Conservation (phyloP, 2,797 vertebrate species). For the Nothura maculosa region DNA sequence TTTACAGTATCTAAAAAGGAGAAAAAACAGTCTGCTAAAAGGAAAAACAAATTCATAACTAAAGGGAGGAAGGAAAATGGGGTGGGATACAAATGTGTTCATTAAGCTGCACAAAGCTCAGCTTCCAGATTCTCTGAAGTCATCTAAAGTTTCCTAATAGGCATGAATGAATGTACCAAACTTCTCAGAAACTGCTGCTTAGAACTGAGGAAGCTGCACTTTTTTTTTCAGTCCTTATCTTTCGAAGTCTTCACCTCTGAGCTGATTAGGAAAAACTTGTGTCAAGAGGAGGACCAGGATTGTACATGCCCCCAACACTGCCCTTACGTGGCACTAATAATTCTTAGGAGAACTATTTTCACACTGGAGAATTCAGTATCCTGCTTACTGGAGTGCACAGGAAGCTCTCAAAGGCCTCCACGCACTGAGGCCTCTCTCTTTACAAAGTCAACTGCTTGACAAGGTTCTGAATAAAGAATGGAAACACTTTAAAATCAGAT, state of each 20-base stretch:
- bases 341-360: too few relatives aligned
- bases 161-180: background rate
- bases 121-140: background rate
- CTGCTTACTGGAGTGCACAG: rapidly evolving
- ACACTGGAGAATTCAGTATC: too few relatives aligned
- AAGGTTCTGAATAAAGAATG: background rate
- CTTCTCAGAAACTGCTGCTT: background rate
- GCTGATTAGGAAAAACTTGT: background rate
- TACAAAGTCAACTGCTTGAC: background rate
- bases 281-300: background rate
- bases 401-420: background rate
- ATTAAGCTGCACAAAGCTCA: constrained; percentile 23
- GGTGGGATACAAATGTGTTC: constrained; percentile 48
- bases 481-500: background rate
- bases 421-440: background rate
- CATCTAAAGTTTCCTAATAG: background rate
- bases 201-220: background rate
- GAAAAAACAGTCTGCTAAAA: constrained; percentile 59
- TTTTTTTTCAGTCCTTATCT: background rate
- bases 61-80: constrained; percentile 26
- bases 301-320: background rate
- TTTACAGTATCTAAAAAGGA: constrained; percentile 66
- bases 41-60: constrained; percentile 51
- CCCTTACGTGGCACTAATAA: background rate
- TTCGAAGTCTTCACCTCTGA: background rate